Base-by-base conservation (phyloP, 2,113 vertebrate genomes). In the Oceanodroma tethys region DNA sequence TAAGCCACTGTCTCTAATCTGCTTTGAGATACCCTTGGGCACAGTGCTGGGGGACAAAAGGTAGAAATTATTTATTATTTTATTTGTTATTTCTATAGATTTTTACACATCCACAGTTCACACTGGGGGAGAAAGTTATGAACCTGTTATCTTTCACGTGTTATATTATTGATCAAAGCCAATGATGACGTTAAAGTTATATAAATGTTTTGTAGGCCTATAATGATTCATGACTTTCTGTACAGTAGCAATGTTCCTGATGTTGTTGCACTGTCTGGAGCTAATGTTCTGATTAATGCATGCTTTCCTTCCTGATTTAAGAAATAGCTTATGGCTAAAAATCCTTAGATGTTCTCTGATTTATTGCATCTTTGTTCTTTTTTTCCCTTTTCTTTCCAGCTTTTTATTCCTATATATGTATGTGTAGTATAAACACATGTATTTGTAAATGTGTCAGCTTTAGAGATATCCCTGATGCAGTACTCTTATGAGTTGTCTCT, bases 231-330 rank as follows among this genome's bases (percentile, higher is more conserved):
- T 63, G 68, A 16, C 65, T 96, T 92, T 86, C 75, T 36, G 20
- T 43, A 47, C 38, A 52, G 65, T n/a, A 71, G 86, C 72, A 81
- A 9, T 38, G 75, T 47, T 92, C 63, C n/a, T 92, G 72, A 78
- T 73, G 56, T 67, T 95, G 71, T 72, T 88, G 52, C 10, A 32
- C 25, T 86, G 68, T 92, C 90, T 93, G 81, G 65, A 93, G 63
- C 90, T 96, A 92, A 93, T 92, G 80, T 86, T 92, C 92, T 97
- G 95, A 94, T 92, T 94, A 96, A 96, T 92, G 74, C 59, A 55
- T 11, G 23, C 90, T 95, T 95, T 95, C 42, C 67, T 88, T 95
- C 88, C 86, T 75, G 60, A 71, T 93, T 94, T 93, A 91, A 91
- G 86, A 95, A 97, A 86, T 43, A 75, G 72, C 72, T 95, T 81